These are phyloP conservation scores for Achroia grisella DNA, from an alignment of 1,140 invertebrate species.

Conservation along the genomic window DNA sequence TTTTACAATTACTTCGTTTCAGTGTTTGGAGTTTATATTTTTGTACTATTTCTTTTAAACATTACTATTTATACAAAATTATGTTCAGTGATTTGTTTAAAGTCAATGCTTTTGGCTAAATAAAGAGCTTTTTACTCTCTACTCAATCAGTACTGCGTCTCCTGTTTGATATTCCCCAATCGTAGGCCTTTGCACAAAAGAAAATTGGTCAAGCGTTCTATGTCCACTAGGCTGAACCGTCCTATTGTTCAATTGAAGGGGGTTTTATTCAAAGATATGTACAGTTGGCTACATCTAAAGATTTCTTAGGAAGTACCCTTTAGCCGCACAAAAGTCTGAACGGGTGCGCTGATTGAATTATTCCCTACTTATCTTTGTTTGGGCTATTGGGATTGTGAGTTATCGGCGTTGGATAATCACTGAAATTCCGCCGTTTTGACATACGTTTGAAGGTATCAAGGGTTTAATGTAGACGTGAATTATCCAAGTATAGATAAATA, in stretches of 20 bases:
- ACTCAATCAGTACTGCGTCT: constrained; percentile 36
- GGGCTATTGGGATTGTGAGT: not conserved
- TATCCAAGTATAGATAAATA: too few relatives aligned
- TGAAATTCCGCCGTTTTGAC: too few relatives aligned
- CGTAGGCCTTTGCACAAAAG: constrained; percentile 63
- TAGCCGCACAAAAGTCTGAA: constrained; percentile 24
- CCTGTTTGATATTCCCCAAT: constrained; percentile 57
- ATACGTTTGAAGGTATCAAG: too few relatives aligned
- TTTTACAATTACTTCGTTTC: too few relatives aligned
- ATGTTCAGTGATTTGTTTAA: constrained; percentile 45
- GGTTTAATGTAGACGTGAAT: too few relatives aligned
- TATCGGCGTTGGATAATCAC: too few relatives aligned
- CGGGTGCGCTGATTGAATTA: constrained; percentile 25
- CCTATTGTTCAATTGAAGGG: constrained; percentile 56
- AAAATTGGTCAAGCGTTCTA: constrained; percentile 69
- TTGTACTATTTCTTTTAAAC: too few relatives aligned
- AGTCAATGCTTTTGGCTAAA: constrained; percentile 53
- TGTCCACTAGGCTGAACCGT: constrained; percentile 54
- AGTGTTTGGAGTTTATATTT: too few relatives aligned
- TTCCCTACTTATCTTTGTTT: constrained; percentile 16
- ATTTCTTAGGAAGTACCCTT: constrained; percentile 26
- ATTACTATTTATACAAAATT: too few relatives aligned
- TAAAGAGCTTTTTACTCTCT: constrained; percentile 41
- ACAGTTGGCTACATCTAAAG: constrained; percentile 32
- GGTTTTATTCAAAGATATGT: constrained; percentile 41